These are phyloP conservation scores for Clarias macrocephalus DNA, from an alignment of 2,113 vertebrate species.

Conservation along the genomic window DNA sequence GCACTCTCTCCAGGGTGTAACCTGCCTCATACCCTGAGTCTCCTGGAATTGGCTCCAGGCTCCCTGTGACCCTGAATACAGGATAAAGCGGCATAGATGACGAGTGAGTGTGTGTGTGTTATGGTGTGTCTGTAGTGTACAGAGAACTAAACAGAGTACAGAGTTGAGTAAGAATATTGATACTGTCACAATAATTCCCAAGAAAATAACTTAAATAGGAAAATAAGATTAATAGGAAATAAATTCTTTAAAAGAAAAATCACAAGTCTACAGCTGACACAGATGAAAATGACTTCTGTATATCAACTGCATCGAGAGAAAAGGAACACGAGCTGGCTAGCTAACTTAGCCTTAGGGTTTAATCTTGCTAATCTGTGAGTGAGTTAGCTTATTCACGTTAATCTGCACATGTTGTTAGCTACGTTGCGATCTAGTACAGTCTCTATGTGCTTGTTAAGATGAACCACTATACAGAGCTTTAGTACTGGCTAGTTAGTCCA, in stretches of 20 bases:
- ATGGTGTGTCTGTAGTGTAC: too few species aligned
- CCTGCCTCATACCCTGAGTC: too few species aligned
- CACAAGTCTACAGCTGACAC: not conserved
- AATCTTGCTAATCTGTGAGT: not conserved
- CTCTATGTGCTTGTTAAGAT: too few species aligned
- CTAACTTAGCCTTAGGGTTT: not conserved
- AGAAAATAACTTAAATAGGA: not conserved
- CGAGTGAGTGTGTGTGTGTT: too few species aligned
- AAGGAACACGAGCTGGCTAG: not conserved
- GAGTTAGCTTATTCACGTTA: not conserved
- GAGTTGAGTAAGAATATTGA: not conserved
- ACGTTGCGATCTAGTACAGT: too few species aligned
- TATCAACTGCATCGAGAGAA: not conserved
- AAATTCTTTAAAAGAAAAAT: too few species aligned
- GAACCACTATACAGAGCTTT: not conserved
- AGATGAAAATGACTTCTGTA: not conserved
- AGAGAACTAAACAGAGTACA: too few species aligned
- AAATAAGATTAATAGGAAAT: not conserved
- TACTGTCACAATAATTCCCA: not conserved
- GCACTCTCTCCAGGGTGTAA: too few species aligned
- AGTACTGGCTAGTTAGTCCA: not conserved
- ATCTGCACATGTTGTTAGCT: not conserved
- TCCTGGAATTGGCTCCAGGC: too few species aligned
- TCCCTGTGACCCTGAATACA: too few species aligned
- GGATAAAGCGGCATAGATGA: too few species aligned